Evolutionary conservation across 2,113 vertebrate species (phyloP).

Genomic region (Syngnathus scovelli): DNA sequence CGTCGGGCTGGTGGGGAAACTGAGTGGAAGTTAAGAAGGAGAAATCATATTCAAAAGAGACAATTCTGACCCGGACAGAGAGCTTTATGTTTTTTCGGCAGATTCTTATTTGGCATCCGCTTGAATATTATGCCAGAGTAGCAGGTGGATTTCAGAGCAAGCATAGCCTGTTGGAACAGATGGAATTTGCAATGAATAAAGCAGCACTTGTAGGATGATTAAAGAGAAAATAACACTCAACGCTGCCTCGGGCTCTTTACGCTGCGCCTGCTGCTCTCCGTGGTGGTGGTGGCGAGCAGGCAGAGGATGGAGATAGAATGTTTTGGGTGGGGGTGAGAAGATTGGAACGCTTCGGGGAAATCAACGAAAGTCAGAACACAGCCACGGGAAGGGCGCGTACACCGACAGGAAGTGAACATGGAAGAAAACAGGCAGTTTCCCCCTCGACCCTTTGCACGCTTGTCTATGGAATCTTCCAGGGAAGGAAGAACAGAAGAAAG

Average conservation of each 20-base stretch:
- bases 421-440: background rate
- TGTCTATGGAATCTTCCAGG: background rate
- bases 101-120: background rate
- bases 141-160: background rate
- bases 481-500: too few relatives aligned
- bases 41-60: background rate
- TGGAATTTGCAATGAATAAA: conserved; percentile 3
- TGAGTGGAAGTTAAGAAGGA: background rate
- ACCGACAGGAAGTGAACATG: background rate
- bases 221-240: conserved; percentile 4
- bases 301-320: background rate
- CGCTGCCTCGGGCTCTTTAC: background rate
- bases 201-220: background rate
- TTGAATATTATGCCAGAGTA: background rate
- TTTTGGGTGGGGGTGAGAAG: background rate
- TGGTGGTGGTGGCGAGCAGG: background rate
- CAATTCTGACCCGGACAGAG: background rate
- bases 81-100: background rate
- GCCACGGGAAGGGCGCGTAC: background rate
- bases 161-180: background rate
- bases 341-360: background rate
- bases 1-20: background rate
- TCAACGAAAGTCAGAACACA: background rate
- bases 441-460: background rate
- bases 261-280: background rate